Conservation (phyloP, 1,140 invertebrate species). For the Goniozus legneri region DNA sequence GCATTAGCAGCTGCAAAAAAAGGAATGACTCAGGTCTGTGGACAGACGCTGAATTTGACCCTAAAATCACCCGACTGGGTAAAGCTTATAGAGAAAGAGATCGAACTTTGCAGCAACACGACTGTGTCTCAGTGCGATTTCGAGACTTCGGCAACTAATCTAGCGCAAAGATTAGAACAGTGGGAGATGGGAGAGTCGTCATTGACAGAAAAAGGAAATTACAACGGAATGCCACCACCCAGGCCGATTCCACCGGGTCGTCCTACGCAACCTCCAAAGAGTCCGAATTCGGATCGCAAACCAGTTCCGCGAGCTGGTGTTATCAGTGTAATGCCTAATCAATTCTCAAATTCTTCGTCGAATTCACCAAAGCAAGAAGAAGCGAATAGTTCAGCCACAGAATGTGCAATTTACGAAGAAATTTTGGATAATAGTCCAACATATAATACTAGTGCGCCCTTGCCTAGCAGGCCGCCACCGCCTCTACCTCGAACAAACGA, state of each 20-base stretch:
- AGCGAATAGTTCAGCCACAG: conserved; percentile 37
- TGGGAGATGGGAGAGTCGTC: conserved; percentile 33
- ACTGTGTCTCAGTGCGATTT: conserved; percentile 69
- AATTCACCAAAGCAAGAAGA: conserved; percentile 14
- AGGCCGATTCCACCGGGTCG: conserved; percentile 57
- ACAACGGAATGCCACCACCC: conserved; percentile 33
- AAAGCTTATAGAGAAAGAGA: conserved; percentile 73
- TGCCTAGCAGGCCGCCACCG: conserved; percentile 46
- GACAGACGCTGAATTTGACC: conserved; percentile 66
- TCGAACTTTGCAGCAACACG: conserved; percentile 78
- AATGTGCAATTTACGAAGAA: conserved; percentile 58
- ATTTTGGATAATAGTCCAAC: conserved; percentile 51
- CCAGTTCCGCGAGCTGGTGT: conserved; percentile 45
- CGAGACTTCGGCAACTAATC: conserved; percentile 33
- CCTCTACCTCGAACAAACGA: conserved; percentile 40
- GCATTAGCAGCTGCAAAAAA: conserved; percentile 72
- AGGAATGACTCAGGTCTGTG: conserved; percentile 62
- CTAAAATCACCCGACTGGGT: conserved; percentile 85
- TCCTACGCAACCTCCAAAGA: conserved; percentile 54
- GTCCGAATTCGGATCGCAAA: conserved; percentile 31
- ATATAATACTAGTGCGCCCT: too few species aligned
- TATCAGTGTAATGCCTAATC: conserved; percentile 28
- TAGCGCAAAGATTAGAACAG: conserved; percentile 44
- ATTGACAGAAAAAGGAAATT: conserved; percentile 31
- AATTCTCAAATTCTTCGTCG: conserved; percentile 10